Evolutionary conservation across 1,140 invertebrate genomes (phyloP).

Genomic region (Akabosia matsudoensis): DNA sequence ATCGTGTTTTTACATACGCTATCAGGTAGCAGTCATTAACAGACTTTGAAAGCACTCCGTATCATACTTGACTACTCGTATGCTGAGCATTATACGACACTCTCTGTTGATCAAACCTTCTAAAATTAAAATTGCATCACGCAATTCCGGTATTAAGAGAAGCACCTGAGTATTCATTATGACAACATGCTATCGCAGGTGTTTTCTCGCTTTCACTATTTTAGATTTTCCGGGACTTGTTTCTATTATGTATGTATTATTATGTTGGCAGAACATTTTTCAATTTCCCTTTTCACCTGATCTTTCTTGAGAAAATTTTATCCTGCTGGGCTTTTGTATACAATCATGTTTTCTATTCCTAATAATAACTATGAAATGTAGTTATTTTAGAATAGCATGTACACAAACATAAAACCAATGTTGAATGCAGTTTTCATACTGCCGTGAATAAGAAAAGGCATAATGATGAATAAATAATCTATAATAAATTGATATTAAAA

Average conservation of each 20-base stretch:
- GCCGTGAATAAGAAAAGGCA: too few species aligned
- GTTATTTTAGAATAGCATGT: neutral
- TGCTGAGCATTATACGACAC: too few species aligned
- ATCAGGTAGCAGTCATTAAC: too few species aligned
- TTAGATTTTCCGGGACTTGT: neutral
- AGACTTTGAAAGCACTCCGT: neutral
- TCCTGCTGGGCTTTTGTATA: constrained; percentile 2
- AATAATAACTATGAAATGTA: too few species aligned
- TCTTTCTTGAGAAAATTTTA: neutral
- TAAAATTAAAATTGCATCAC: neutral
- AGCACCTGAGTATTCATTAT: neutral
- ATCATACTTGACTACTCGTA: neutral
- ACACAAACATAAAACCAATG: too few species aligned
- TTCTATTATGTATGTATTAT: neutral
- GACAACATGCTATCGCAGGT: neutral
- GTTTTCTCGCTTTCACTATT: neutral
- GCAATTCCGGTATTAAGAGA: neutral
- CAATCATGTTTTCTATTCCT: neutral
- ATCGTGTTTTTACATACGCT: too few species aligned
- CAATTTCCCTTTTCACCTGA: neutral
- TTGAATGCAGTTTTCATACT: too few species aligned
- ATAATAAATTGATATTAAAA: neutral
- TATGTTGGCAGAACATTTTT: neutral
- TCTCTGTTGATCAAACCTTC: neutral
- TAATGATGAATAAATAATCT: too few species aligned